These are phyloP conservation scores for Pristionchus fissidentatus DNA, from an alignment of 2,888 invertebrate species.

Conservation along the genomic window DNA sequence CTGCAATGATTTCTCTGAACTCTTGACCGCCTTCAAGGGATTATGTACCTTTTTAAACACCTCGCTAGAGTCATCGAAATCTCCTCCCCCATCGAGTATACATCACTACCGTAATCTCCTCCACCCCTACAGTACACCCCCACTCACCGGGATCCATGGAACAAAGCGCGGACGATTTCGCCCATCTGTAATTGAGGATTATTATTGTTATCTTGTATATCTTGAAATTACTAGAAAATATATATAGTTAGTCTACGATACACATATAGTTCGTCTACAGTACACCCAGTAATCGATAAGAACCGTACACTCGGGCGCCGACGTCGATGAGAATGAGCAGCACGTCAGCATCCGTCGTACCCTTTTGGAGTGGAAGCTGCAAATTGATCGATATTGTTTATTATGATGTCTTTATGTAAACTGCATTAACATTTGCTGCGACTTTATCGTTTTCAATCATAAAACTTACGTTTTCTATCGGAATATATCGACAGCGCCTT, in stretches of 20 bases:
- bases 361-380: not conserved
- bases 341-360: not conserved
- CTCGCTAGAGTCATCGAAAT: too few relatives aligned
- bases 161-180: not conserved
- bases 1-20: not conserved
- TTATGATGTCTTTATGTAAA: too few relatives aligned
- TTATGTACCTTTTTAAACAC: too few relatives aligned
- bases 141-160: conserved; percentile 36
- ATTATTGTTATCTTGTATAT: not conserved
- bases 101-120: not conserved
- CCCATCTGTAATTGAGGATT: not conserved
- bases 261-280: too few relatives aligned
- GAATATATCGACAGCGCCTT: too few relatives aligned
- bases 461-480: too few relatives aligned
- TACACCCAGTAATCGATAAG: not conserved
- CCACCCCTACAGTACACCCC: too few relatives aligned
- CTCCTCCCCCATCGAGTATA: not conserved
- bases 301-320: conserved; percentile 51
- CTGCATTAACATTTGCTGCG: too few relatives aligned
- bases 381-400: too few relatives aligned
- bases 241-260: too few relatives aligned
- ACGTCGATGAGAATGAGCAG: conserved; percentile 60
- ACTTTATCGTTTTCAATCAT: not conserved
- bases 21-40: too few relatives aligned
- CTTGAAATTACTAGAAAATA: not conserved